phyloP scores from a whole-genome alignment of 2,113 vertebrate species.

The Lutjanus erythropterus region DNA sequence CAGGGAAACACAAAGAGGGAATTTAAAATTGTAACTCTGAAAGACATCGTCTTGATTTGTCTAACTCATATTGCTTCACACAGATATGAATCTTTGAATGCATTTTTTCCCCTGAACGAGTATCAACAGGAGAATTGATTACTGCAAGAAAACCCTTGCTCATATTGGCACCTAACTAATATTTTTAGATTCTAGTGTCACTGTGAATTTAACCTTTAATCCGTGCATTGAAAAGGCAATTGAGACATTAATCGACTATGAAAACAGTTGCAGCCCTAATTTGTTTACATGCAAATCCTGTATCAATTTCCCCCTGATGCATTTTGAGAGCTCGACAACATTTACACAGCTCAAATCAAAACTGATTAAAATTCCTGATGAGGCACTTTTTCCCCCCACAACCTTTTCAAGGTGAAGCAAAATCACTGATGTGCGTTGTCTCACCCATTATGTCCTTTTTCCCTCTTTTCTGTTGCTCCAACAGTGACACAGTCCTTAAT shows the following conservation, averaged over 20 bases:
- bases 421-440: slow-evolving; percentile 40
- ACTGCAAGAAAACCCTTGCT: not conserved
- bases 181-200: no score
- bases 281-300: not conserved
- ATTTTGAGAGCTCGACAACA: not conserved
- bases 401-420: slow-evolving; percentile 59
- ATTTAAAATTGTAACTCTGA: not conserved
- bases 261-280: not conserved
- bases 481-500: slow-evolving; percentile 64
- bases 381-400: not conserved
- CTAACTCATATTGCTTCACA: not conserved
- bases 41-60: not conserved
- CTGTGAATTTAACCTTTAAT: not conserved
- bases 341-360: not conserved
- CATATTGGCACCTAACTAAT: not conserved
- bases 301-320: not conserved
- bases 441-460: slow-evolving; percentile 36
- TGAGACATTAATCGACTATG: not conserved
- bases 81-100: no score
- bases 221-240: not conserved
- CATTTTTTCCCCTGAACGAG: not conserved
- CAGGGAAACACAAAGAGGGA: no score
- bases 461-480: slow-evolving; percentile 44
- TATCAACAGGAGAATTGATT: not conserved
- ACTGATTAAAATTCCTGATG: slow-evolving; percentile 38